These are phyloP conservation scores for Drosophila kurseongensis DNA, from an alignment of 1,140 invertebrate species.

Conservation along the genomic window DNA sequence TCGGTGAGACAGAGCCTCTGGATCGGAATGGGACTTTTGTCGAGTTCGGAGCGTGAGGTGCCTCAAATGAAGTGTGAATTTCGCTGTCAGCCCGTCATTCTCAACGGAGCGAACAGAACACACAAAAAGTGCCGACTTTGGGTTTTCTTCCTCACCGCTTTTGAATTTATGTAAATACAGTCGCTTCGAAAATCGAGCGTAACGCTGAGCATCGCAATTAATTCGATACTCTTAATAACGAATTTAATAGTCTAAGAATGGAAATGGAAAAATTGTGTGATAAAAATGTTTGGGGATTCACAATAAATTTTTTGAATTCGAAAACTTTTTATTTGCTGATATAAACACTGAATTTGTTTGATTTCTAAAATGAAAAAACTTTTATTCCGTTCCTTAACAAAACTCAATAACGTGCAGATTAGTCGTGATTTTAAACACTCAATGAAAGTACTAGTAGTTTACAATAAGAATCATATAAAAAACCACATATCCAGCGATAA, in stretches of 20 bases:
- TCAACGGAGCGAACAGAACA: constrained; percentile 30
- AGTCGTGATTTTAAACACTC: too few species aligned
- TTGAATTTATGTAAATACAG: constrained; percentile 15
- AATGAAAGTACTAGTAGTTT: too few species aligned
- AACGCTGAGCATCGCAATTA: constrained; percentile 4
- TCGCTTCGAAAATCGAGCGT: not conserved
- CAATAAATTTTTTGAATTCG: too few species aligned
- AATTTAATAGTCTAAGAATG: not conserved
- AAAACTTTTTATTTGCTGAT: too few species aligned
- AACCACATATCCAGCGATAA: not conserved
- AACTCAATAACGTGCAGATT: too few species aligned
- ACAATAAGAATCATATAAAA: not conserved
- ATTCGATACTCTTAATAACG: not conserved
- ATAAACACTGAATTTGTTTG: too few species aligned
- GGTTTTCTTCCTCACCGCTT: constrained; percentile 16
- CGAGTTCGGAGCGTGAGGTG: constrained; percentile 55
- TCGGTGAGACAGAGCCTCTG: too few species aligned
- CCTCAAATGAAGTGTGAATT: constrained; percentile 81
- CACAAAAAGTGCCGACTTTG: constrained; percentile 47
- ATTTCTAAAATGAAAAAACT: too few species aligned
- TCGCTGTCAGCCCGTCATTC: constrained; percentile 65
- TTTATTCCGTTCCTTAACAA: too few species aligned
- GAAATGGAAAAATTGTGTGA: not conserved
- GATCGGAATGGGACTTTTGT: not conserved
- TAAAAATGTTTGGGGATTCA: too few species aligned